Conservation (phyloP, 2,797 vertebrate species). For the Pangasius macronema region DNA sequence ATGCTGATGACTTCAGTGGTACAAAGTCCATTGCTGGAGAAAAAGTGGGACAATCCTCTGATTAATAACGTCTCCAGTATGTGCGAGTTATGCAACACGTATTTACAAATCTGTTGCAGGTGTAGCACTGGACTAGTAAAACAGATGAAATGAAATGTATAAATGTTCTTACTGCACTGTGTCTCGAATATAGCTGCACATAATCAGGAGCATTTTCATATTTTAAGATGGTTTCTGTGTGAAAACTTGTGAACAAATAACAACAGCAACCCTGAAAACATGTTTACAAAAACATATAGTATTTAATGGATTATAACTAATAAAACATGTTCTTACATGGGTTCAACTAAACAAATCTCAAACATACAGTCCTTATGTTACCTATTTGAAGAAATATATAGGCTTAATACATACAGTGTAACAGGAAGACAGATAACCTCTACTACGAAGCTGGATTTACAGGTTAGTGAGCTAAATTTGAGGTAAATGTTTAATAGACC, state of each 20-base stretch:
- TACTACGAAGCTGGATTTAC: constrained; percentile 13
- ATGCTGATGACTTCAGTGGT: neutral
- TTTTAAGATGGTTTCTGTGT: neutral
- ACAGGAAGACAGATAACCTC: constrained; percentile 4
- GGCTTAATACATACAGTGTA: constrained; percentile 18
- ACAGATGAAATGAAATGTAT: neutral
- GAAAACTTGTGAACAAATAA: constrained; percentile 14
- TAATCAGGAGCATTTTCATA: neutral
- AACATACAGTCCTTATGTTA: constrained; percentile 29
- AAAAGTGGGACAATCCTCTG: neutral
- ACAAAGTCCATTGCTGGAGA: constrained; percentile 5
- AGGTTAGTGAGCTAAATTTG: neutral
- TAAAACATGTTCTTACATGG: constrained; percentile 41
- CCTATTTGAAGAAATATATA: constrained; percentile 40
- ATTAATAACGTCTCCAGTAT: constrained; percentile 13
- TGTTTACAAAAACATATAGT: constrained; percentile 48
- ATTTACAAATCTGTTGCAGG: constrained; percentile 8
- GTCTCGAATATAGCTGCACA: neutral
- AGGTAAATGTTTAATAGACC: neutral
- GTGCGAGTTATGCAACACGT: neutral
- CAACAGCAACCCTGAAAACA: constrained; percentile 44
- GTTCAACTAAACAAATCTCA: constrained; percentile 27
- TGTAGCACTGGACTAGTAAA: neutral
- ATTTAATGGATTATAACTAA: constrained; percentile 44
- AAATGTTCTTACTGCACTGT: neutral